Evolutionary conservation across 2,888 invertebrate genomes (phyloP).

Genomic region (Strigamia transsilvanica): DNA sequence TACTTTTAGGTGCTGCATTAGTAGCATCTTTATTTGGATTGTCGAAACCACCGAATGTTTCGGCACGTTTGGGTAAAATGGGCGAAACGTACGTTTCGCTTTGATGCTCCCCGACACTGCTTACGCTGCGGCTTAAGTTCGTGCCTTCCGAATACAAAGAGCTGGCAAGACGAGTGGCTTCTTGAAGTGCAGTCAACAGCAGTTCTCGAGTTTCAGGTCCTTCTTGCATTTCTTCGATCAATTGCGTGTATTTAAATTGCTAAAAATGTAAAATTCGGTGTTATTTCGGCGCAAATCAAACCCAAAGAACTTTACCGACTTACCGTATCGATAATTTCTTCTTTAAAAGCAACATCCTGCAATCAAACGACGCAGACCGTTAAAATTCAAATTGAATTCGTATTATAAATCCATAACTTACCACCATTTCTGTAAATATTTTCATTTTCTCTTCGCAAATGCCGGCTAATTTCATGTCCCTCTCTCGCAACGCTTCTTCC

Average conservation of each 20-base stretch:
- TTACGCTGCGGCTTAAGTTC: constrained; percentile 86
- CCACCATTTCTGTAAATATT: constrained; percentile 73
- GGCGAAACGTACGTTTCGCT: constrained; percentile 85
- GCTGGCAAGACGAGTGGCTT: constrained; percentile 65
- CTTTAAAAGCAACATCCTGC: constrained; percentile 60
- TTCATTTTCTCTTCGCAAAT: constrained; percentile 89
- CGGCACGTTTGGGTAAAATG: constrained; percentile 88
- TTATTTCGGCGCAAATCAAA: too few relatives aligned
- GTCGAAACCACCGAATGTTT: constrained; percentile 96
- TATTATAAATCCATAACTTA: constrained; percentile 50
- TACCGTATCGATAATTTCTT: constrained; percentile 58
- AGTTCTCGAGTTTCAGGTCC: constrained; percentile 72
- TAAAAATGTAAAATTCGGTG: background rate
- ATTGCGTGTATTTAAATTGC: constrained; percentile 73
- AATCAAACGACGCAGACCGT: constrained; percentile 50
- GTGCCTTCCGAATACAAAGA: constrained; percentile 69
- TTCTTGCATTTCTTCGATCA: constrained; percentile 70
- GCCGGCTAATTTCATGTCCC: constrained; percentile 85
- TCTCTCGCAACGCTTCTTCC: constrained; percentile 82
- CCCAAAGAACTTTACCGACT: constrained; percentile 6
- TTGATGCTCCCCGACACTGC: constrained; percentile 92
- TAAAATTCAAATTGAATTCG: background rate
- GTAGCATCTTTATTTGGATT: constrained; percentile 60
- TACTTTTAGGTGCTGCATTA: constrained; percentile 45
- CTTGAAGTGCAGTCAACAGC: constrained; percentile 78